Evolutionary conservation across 1,140 invertebrate genomes (phyloP).

Genomic region (Melitaea cinxia): DNA sequence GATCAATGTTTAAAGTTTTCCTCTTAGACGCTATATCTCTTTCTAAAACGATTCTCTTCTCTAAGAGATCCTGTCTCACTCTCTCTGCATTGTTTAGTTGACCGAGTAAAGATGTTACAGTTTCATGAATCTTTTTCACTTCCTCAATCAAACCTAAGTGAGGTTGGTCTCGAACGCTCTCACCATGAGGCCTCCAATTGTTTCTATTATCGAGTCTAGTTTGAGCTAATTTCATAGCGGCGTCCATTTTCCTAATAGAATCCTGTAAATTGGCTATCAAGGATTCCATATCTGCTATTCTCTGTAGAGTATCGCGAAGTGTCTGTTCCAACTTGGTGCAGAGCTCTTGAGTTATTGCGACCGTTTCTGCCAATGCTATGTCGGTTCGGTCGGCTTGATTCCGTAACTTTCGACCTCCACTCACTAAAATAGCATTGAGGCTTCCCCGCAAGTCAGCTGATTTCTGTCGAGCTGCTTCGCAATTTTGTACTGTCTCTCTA

Average conservation of each 20-base stretch:
- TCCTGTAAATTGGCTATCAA: conserved; percentile 84
- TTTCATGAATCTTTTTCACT: conserved; percentile 86
- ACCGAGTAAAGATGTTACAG: conserved; percentile 82
- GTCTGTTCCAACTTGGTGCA: conserved; percentile 86
- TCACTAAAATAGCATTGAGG: conserved; percentile 84
- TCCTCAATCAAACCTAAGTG: conserved; percentile 89
- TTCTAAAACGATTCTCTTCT: conserved; percentile 84
- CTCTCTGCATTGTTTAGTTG: conserved; percentile 82
- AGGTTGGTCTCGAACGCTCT: conserved; percentile 87
- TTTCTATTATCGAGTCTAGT: conserved; percentile 88
- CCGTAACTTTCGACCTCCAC: conserved; percentile 86
- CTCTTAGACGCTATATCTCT: conserved; percentile 87
- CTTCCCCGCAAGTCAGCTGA: conserved; percentile 84
- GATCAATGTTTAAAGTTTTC: conserved; percentile 87
- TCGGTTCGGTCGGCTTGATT: conserved; percentile 88
- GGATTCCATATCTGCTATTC: conserved; percentile 87
- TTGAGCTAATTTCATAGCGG: conserved; percentile 89
- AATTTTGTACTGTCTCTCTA: conserved; percentile 84
- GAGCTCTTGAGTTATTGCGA: conserved; percentile 86
- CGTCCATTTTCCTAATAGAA: conserved; percentile 85
- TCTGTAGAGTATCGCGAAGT: conserved; percentile 82
- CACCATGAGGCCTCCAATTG: conserved; percentile 84
- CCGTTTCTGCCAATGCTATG: conserved; percentile 84
- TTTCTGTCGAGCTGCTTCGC: conserved; percentile 84
- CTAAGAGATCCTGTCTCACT: conserved; percentile 83